A percentile compares a stretch with the other conserved stretches of the same genome.
Evolutionary conservation across 2,888 invertebrate species (phyloP).

Genomic region (Encarsia formosa): DNA sequence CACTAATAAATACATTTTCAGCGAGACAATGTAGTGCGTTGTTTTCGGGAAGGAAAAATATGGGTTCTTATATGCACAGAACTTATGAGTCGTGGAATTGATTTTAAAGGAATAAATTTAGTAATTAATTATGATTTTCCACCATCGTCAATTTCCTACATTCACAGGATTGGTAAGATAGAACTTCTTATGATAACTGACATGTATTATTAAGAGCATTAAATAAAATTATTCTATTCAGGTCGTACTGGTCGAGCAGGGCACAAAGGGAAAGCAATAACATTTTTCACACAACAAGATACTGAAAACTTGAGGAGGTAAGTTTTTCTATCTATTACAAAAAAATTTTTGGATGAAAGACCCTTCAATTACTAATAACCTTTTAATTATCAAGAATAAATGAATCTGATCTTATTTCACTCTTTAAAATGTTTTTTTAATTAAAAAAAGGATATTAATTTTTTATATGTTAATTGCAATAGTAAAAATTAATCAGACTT

Average conservation of each 20-base stretch:
- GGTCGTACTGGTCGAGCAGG: slow-evolving; percentile 94
- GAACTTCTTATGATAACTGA: background rate
- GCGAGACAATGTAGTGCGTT: slow-evolving; percentile 86
- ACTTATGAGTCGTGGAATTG: slow-evolving; percentile 93
- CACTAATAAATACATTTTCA: slow-evolving; percentile 50
- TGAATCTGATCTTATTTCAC: background rate
- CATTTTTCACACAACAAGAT: slow-evolving; percentile 91
- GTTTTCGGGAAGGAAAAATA: slow-evolving; percentile 87
- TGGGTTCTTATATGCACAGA: slow-evolving; percentile 98
- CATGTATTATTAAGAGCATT: background rate
- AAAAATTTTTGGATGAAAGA: no score
- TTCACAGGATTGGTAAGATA: slow-evolving; percentile 70
- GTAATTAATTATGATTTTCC: slow-evolving; percentile 98
- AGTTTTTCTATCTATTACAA: background rate
- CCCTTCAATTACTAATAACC: no score
- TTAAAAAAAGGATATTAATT: slow-evolving; percentile 4
- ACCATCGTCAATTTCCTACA: slow-evolving; percentile 80
- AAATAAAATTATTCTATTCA: slow-evolving; percentile 35
- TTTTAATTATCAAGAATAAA: background rate
- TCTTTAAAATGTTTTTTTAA: background rate
- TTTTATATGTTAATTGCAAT: background rate
- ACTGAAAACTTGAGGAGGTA: slow-evolving; percentile 80
- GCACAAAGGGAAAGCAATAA: slow-evolving; percentile 80
- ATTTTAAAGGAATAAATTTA: slow-evolving; percentile 93
- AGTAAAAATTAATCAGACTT: background rate